A percentile compares a stretch with the other conserved stretches of the same genome.
These are phyloP conservation scores for Drosophila parabipectinata DNA, from an alignment of 1,140 invertebrate genomes.

Conservation along the genomic window DNA sequence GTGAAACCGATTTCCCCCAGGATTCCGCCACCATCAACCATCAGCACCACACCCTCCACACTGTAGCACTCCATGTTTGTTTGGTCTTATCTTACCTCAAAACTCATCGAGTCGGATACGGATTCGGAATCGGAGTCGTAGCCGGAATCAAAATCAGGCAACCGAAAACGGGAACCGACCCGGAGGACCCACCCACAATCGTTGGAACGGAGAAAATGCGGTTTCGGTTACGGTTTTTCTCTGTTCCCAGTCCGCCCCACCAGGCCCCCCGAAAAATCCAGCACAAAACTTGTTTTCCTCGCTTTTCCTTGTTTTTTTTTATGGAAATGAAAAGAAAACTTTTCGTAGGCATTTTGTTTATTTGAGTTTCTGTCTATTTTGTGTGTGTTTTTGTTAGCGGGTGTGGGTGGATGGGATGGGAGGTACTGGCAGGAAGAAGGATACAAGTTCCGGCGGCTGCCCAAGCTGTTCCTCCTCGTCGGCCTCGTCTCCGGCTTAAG, in stretches of 20 bases:
- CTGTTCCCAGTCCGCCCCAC: constrained; percentile 56
- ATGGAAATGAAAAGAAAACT: constrained; percentile 73
- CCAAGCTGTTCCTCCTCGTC: constrained; percentile 20
- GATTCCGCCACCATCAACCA: constrained; percentile 32
- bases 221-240: constrained; percentile 83
- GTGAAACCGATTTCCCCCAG: constrained; percentile 79
- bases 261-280: constrained; percentile 7
- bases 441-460: constrained; percentile 46
- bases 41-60: neutral
- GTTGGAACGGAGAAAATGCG: constrained; percentile 81
- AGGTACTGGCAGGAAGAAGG: constrained; percentile 14
- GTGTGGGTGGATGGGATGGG: neutral
- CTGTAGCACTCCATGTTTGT: constrained; percentile 16
- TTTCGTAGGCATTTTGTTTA: constrained; percentile 77
- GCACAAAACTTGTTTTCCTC: constrained; percentile 61
- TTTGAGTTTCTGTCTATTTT: constrained; percentile 40
- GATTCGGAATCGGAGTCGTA: constrained; percentile 48
- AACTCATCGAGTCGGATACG: constrained; percentile 57
- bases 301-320: constrained; percentile 40
- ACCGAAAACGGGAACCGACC: constrained; percentile 41
- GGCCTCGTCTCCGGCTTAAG: constrained; percentile 7
- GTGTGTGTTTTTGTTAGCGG: neutral
- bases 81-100: constrained; percentile 53
- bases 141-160: constrained; percentile 41
- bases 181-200: constrained; percentile 61